Percentiles rank a stretch among this genome's conserved stretches.
Conservation (phyloP, 2,888 invertebrate genomes). For the Pterostichus madidus region DNA sequence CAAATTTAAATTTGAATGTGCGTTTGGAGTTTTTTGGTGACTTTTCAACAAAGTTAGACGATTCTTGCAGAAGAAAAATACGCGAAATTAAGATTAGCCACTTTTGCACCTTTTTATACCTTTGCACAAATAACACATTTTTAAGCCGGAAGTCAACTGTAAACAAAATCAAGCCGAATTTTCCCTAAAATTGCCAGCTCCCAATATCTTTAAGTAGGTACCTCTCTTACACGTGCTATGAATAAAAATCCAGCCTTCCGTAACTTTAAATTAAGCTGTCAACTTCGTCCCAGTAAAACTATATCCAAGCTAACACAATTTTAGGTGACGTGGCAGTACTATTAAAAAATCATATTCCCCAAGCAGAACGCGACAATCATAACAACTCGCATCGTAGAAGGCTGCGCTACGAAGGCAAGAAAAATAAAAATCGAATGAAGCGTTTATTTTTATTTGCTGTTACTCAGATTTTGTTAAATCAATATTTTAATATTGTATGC, state of each 20-base stretch:
- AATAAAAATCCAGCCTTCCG: conserved; percentile 7
- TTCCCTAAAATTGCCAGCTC: conserved; percentile 5
- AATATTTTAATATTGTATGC: conserved; percentile 8
- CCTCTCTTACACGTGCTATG: conserved; percentile 2
- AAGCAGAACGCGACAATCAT: conserved; percentile 68
- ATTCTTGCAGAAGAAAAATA: no score
- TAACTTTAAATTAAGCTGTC: conserved; percentile 36
- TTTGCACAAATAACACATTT: no score
- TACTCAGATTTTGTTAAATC: conserved; percentile 39
- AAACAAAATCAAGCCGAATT: not conserved
- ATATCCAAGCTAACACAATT: conserved; percentile 69
- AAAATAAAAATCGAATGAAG: conserved; percentile 23
- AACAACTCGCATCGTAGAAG: conserved; percentile 14
- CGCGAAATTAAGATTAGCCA: no score
- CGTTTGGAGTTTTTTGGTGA: no score
- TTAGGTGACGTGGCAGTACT: conserved; percentile 70
- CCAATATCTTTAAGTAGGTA: not conserved
- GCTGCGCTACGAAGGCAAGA: not conserved
- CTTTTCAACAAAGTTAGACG: no score
- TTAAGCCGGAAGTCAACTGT: no score
- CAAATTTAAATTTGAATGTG: no score
- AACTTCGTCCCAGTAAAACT: conserved; percentile 61
- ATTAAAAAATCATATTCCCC: conserved; percentile 72
- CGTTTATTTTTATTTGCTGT: conserved; percentile 32
- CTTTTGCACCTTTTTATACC: no score